Percentiles rank a stretch among this genome's conserved stretches.
Evolutionary conservation across 2,113 vertebrate species (phyloP).

Genomic region (crab-eating macaque (Macaca fascicularis)): T2T-MFA8v1.1 NC_088379.1:153874501-153875000

Average conservation of each 20-base stretch:
- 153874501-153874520: neutral
- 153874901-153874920: neutral
- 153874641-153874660: neutral
- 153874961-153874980: slow-evolving; percentile 46
- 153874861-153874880: neutral
- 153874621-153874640: neutral
- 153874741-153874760: neutral
- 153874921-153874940: neutral
- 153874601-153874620: neutral
- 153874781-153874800: neutral
- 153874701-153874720: neutral
- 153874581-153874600: neutral
- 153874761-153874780: neutral
- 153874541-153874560: neutral
- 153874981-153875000: slow-evolving; percentile 1
- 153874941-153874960: neutral
- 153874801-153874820: neutral
- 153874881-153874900: neutral
- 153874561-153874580: neutral
- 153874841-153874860: neutral
- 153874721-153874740: neutral
- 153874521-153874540: neutral
- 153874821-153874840: neutral
- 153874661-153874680: neutral
- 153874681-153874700: neutral